Conservation (phyloP, 2,888 invertebrate species). For the Labia minor region DNA sequence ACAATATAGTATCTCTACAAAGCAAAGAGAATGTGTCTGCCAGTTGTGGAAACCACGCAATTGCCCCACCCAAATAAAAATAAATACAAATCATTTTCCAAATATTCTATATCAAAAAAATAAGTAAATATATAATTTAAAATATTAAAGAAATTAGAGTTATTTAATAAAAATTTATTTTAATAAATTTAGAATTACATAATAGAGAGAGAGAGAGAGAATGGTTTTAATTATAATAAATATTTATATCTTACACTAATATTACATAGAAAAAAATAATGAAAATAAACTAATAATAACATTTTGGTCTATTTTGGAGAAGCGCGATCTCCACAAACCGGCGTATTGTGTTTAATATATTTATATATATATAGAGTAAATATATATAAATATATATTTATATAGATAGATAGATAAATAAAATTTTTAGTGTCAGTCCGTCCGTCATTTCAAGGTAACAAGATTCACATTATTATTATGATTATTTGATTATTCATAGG, state of each 20-base stretch:
- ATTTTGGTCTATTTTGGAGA: not conserved
- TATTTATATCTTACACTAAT: too few relatives aligned
- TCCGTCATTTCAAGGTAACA: slow-evolving; percentile 8
- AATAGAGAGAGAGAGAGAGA: slow-evolving; percentile 3
- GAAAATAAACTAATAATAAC: not conserved
- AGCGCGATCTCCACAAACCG: slow-evolving; percentile 7
- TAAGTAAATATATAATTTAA: not conserved
- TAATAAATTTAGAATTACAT: too few relatives aligned
- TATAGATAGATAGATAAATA: too few relatives aligned
- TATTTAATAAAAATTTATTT: too few relatives aligned
- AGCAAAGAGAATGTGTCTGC: slow-evolving; percentile 24
- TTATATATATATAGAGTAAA: not conserved
- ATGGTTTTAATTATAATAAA: not conserved
- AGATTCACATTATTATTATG: slow-evolving; percentile 4
- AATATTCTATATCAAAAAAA: not conserved
- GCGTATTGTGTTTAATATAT: slow-evolving; percentile 3
- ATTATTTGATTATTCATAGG: slow-evolving; percentile 13
- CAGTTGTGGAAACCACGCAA: slow-evolving; percentile 13
- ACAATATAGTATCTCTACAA: slow-evolving; percentile 27
- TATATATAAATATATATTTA: too few relatives aligned
- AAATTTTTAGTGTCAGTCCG: slow-evolving; percentile 9
- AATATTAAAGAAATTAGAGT: not conserved
- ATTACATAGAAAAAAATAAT: not conserved
- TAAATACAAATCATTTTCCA: not conserved
- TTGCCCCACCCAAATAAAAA: not conserved